Base-by-base conservation (phyloP, 1,140 invertebrate genomes). In the Notospermus geniculatus region DNA sequence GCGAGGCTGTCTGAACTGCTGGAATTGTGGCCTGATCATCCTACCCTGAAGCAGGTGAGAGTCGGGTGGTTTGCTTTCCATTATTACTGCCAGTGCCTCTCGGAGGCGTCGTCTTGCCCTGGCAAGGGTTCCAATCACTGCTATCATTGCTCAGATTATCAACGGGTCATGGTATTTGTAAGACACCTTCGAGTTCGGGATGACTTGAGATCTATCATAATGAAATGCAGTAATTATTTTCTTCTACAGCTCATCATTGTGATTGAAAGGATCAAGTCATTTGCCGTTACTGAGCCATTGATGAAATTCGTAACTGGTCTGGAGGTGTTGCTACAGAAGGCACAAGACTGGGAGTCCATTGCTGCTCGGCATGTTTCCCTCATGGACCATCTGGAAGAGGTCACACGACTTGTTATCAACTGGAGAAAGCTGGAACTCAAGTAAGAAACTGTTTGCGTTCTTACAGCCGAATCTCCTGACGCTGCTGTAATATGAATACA, bases 371-470 rank as follows among this genome's bases (percentile, higher is more conserved):
- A 88, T 2, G 92, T 97, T 32, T 93, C 91, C 61, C 78, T 99
- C 71, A 83, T 86, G 0, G 83, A 87, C 0, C 83, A 91, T 60
- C 85, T 91, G 11, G 76, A 86, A 22, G 82, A 84, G 45, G 80
- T 98, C 0, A 91, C 89, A 1, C 83, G 89, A 59, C 87, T 92
- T 67, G 91, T 98, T 46, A 88, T 97, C 50, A 84, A 87, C 28
- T 99, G 95, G 95, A 86, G 95, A 58, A 90, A 92, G 79, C 75
- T 96, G 1, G 97, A 99, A 80, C 84, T 99, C 52, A 85, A 86
- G 74, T 80, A 62, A n/a, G n/a, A n/a, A n/a, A n/a, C n/a, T n/a
- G n/a, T n/a, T n/a, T n/a, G n/a, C n/a, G n/a, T n/a, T n/a, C n/a
- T n/a, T n/a, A n/a, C n/a, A n/a, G n/a, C n/a, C n/a, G n/a, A n/a